phyloP scores from a whole-genome alignment of 2,888 invertebrate species.

The Boloria selene region DNA sequence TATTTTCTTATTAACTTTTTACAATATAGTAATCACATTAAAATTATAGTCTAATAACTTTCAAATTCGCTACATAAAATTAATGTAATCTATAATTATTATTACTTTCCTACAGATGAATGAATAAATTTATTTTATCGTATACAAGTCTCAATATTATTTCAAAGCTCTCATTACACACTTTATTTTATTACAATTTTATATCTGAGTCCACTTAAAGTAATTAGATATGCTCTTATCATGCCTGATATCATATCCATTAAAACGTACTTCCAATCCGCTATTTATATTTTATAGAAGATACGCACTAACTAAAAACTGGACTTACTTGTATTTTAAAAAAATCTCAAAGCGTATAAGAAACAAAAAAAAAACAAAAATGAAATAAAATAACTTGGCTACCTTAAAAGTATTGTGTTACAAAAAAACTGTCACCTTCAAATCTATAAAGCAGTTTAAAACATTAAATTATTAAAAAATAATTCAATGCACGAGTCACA shows the following conservation, averaged over 20 bases:
- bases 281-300: too few relatives aligned
- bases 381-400: too few relatives aligned
- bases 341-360: too few relatives aligned
- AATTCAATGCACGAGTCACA: background rate
- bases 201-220: conserved; percentile 34
- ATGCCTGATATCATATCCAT: conserved; percentile 31
- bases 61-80: conserved; percentile 7
- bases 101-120: background rate
- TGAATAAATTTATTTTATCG: conserved; percentile 2
- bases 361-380: too few relatives aligned
- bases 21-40: conserved; percentile 15
- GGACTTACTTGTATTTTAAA: too few relatives aligned
- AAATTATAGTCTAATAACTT: conserved; percentile 4
- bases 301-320: too few relatives aligned
- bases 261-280: conserved; percentile 33
- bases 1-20: conserved; percentile 11
- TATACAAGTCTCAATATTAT: conserved; percentile 6
- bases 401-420: too few relatives aligned
- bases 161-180: conserved; percentile 21
- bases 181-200: conserved; percentile 32
- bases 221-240: conserved; percentile 38
- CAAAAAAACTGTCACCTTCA: too few relatives aligned
- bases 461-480: too few relatives aligned
- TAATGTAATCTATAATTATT: conserved; percentile 1
- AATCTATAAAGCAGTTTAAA: too few relatives aligned